These are phyloP conservation scores for Drosophila algonquin DNA, from an alignment of 2,888 invertebrate genomes.

Conservation along the genomic window DNA sequence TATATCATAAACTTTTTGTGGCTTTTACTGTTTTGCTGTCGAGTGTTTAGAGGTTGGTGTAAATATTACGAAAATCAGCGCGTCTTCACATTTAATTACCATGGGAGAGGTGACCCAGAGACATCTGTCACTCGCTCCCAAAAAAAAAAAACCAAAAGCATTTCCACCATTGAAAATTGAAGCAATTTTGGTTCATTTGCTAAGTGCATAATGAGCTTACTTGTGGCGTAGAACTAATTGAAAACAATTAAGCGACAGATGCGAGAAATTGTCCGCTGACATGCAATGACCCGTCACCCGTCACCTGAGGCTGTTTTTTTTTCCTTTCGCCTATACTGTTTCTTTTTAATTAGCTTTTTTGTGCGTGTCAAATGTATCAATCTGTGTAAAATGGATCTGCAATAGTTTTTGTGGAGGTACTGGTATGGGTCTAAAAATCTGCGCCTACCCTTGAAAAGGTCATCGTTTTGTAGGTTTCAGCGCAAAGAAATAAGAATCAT, in stretches of 20 bases:
- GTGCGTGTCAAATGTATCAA: slow-evolving; percentile 7
- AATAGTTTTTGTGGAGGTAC: background rate
- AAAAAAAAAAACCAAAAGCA: background rate
- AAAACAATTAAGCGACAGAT: slow-evolving; percentile 52
- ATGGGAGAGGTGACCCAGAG: slow-evolving; percentile 20
- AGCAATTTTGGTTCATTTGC: slow-evolving; percentile 11
- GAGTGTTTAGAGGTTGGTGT: slow-evolving; percentile 38
- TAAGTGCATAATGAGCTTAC: slow-evolving; percentile 52
- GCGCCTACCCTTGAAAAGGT: background rate
- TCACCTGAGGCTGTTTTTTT: slow-evolving; percentile 22
- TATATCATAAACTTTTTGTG: slow-evolving; percentile 55
- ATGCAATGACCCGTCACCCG: slow-evolving; percentile 41
- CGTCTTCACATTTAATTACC: slow-evolving; percentile 52
- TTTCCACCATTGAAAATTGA: slow-evolving; percentile 31
- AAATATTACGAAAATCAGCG: slow-evolving; percentile 62
- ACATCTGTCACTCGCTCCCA: slow-evolving; percentile 10
- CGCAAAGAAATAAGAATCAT: background rate
- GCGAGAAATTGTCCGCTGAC: slow-evolving; percentile 39
- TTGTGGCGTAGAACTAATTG: slow-evolving; percentile 52
- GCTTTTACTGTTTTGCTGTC: slow-evolving; percentile 34
- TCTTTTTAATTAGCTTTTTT: background rate
- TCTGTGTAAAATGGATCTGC: slow-evolving; percentile 11
- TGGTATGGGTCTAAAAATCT: background rate
- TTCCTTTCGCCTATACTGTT: background rate
- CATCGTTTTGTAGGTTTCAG: background rate